phyloP scores from a whole-genome alignment of 1,140 invertebrate species.

The Philopotamus ludificatus region DNA sequence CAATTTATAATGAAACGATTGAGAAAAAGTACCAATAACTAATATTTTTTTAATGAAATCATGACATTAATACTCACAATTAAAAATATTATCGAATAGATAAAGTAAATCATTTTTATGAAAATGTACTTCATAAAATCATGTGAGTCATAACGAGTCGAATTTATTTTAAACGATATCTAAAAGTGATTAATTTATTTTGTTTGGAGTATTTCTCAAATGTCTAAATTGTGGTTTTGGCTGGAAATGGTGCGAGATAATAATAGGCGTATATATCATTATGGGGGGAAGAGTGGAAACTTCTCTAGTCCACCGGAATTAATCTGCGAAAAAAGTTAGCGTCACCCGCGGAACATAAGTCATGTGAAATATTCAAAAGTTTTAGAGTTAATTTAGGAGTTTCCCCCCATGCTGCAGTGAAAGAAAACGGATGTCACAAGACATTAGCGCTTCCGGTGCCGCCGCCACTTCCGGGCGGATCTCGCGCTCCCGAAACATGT shows the following conservation, averaged over 20 bases:
- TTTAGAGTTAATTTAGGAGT: slow-evolving; percentile 25
- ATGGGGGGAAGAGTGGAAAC: neutral
- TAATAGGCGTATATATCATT: neutral
- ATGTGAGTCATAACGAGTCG: too few species aligned
- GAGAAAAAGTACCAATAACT: too few species aligned
- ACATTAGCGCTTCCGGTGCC: slow-evolving; percentile 25
- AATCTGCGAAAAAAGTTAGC: slow-evolving; percentile 13
- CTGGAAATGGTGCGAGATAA: neutral
- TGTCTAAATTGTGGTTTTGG: too few species aligned
- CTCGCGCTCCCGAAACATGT: neutral
- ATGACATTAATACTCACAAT: too few species aligned
- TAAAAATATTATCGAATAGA: too few species aligned
- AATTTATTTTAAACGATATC: too few species aligned
- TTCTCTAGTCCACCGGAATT: neutral
- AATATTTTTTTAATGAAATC: too few species aligned
- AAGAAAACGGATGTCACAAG: slow-evolving; percentile 16
- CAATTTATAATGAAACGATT: too few species aligned
- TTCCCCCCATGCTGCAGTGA: slow-evolving; percentile 4
- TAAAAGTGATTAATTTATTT: too few species aligned
- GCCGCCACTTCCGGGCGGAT: slow-evolving; percentile 18
- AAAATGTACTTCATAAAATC: too few species aligned
- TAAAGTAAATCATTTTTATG: too few species aligned
- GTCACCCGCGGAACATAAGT: slow-evolving; percentile 15
- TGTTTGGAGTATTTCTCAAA: too few species aligned
- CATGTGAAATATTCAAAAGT: slow-evolving; percentile 30